Percentiles rank a stretch among this genome's conserved stretches.
Conservation (phyloP, 2,113 vertebrate genomes). For the Etia nguti region DNA sequence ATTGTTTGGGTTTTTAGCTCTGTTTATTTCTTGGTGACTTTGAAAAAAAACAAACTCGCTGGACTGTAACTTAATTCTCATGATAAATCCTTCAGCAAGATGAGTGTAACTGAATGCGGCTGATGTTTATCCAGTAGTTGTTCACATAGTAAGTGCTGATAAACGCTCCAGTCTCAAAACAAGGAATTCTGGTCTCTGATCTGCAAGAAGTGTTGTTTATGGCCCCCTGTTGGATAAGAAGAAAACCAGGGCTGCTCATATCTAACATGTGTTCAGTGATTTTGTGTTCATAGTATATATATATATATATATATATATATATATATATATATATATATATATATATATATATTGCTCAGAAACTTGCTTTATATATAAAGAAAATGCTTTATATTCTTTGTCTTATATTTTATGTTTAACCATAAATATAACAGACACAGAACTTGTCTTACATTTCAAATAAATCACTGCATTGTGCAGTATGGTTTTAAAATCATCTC, state of each 20-base stretch:
- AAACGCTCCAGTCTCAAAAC: constrained; percentile 26
- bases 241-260: not conserved
- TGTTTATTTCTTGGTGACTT: constrained; percentile 30
- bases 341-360: not conserved
- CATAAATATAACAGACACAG: not conserved
- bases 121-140: constrained; percentile 57
- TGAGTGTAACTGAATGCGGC: constrained; percentile 26
- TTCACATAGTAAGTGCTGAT: constrained; percentile 43
- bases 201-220: constrained; percentile 47
- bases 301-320: not conserved
- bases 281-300: not conserved
- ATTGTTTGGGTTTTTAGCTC: constrained; percentile 18
- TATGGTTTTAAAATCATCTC: no score
- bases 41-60: constrained; percentile 34
- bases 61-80: constrained; percentile 38
- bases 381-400: not conserved
- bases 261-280: not conserved
- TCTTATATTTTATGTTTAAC: not conserved
- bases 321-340: not conserved
- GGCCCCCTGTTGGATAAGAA: constrained; percentile 36
- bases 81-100: constrained; percentile 50
- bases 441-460: not conserved
- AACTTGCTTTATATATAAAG: no score
- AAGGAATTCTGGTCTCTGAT: constrained; percentile 24
- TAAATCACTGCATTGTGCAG: no score